Base-by-base conservation (phyloP, 2,113 vertebrate species). In the Myocastor coypus region DNA sequence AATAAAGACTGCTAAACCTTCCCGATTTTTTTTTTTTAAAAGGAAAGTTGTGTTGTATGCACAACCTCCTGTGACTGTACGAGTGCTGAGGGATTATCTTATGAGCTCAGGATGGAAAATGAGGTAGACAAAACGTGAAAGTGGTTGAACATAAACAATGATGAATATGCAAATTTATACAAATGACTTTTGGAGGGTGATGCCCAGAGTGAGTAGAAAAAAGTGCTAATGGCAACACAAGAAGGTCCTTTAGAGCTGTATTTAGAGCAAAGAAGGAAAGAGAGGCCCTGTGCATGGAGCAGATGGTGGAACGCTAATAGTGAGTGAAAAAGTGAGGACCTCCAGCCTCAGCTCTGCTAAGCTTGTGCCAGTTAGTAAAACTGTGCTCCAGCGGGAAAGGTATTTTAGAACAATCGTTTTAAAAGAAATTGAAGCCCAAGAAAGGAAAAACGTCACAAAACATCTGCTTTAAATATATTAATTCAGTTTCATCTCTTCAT, bases 321-420 rank as follows among this genome's bases (percentile, higher is more conserved):
- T 63, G 78, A 83, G 2, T 4, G 19, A 28, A 50, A 83, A 40
- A 73, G 40, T 19, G 16, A 0, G 3, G 7, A 20, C 8, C 75
- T 13, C 68, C 61, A 13, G 64, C 91, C 73, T 81, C 3, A 10
- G 0, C 63, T 83, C 63, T 91, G 80, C 91, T 80, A 61, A 69
- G 22, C 22, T 22, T n/a, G 7, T 57, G 55, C 32, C 50, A 6
- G 8, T 34, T 42, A 83, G 91, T 83, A 91, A 69, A 94, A 78
- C 13, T 11, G 1, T 52, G 32, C 89, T 95, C 50, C 63, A 63
- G 83, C 19, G 40, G 71, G 14, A 84, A 94, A 66, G 83, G 30
- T 55, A 69, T 46, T 80, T 89, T 83, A 61, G 57, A 96, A 69
- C 80, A 93, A 93, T 73, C 90, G 42, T 80, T 83, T 93, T 87